phyloP scores from a whole-genome alignment of 1,140 invertebrate species.

The Cyrtorhinus lividipennis region DNA sequence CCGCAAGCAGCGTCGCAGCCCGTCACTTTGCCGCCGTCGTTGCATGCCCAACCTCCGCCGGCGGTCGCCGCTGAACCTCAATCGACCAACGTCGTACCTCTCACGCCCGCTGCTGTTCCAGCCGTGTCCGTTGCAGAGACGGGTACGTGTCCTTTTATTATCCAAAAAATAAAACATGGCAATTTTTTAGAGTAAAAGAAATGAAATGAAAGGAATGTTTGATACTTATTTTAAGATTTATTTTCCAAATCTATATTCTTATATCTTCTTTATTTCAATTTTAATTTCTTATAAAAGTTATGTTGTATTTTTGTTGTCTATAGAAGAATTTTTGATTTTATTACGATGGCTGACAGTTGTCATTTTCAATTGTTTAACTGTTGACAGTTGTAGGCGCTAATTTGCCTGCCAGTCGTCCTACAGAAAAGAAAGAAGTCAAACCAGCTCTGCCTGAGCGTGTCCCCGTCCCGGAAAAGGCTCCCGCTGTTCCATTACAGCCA shows the following conservation, averaged over 20 bases:
- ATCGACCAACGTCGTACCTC: neutral
- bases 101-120: neutral
- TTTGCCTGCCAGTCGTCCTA: neutral
- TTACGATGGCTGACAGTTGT: too few species aligned
- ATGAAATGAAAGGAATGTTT: too few species aligned
- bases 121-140: neutral
- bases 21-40: neutral
- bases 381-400: neutral
- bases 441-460: neutral
- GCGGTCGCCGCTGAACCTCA: neutral
- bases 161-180: too few species aligned
- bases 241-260: too few species aligned
- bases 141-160: neutral
- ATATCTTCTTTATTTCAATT: too few species aligned
- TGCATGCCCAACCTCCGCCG: neutral
- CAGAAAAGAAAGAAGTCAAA: neutral
- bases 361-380: too few species aligned
- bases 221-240: too few species aligned
- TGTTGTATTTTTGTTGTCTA: too few species aligned
- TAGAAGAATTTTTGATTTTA: too few species aligned
- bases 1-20: too few species aligned
- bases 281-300: too few species aligned
- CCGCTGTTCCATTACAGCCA: neutral
- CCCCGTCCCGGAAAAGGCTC: neutral
- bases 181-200: too few species aligned